Percentiles rank a stretch among this genome's conserved stretches.
Evolutionary conservation across 1,140 invertebrate species (phyloP).

Genomic region (Wasmannia auropunctata): DNA sequence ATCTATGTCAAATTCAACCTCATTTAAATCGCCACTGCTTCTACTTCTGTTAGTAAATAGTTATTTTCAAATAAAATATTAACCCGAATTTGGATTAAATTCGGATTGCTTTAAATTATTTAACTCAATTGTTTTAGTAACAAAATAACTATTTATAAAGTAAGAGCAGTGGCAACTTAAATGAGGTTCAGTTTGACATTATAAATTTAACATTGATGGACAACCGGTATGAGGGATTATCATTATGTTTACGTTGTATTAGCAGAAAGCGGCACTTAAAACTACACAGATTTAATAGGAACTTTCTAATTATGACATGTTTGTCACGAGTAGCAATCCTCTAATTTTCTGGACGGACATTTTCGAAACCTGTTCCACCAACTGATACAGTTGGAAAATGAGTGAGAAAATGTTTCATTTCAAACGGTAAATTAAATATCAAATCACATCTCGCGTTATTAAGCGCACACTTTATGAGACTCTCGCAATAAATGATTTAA

Average conservation of each 20-base stretch:
- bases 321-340: neutral
- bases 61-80: too few relatives aligned
- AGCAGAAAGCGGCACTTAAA: neutral
- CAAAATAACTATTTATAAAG: too few relatives aligned
- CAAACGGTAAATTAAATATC: neutral
- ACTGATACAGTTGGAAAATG: neutral
- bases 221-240: neutral
- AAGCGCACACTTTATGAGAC: neutral
- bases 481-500: neutral
- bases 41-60: too few relatives aligned
- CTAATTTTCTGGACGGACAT: neutral
- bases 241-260: neutral
- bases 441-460: neutral
- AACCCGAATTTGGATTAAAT: too few relatives aligned
- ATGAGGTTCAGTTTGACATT: too few relatives aligned
- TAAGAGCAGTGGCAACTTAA: too few relatives aligned
- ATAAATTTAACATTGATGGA: too few relatives aligned
- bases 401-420: neutral
- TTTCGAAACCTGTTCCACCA: neutral
- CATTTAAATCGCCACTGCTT: too few relatives aligned
- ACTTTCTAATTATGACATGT: slow-evolving; percentile 9
- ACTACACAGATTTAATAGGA: neutral
- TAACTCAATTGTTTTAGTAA: too few relatives aligned
- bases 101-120: too few relatives aligned
- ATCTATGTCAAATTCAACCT: too few relatives aligned